Evolutionary conservation across 2,797 vertebrate species (phyloP), one percentile per base, ranked within the genome.

Genomic region (Anisognathus igniventris): DNA sequence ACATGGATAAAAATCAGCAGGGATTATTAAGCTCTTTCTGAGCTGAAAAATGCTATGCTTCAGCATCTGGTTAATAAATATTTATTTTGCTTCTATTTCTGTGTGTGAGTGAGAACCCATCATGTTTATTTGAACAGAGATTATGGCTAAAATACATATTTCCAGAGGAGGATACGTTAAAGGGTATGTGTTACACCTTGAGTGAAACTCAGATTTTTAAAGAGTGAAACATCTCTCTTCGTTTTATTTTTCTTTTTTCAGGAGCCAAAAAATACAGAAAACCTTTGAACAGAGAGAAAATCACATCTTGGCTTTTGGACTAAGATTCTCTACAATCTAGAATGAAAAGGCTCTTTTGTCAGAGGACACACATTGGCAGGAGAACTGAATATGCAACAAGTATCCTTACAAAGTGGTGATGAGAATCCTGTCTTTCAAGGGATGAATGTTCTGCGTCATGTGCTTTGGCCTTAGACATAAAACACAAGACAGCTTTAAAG

Each of bases 81-180:
- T 90, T 88, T 93, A 91, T 94, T 93, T 96, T 93, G 31, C 28
- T 95, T 94, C 62, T 78, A 95, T 92, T 95, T 81, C 66, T 84
- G 33, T 66, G 6, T 73, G 51, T 54, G 53, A 75, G 7, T 35
- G 21, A 91, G 58, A 77, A 10, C 17, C 21, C 22, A 64, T 68
- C 54, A 72, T 73, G 61, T 88, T 92, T 93, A 51, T 92, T 54
- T 95, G 64, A 95, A 62, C 35, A 81, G 85, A 90, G 28, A 64
- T 75, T 90, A 76, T 56, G 54, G 19, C 66, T 88, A 77, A 86
- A 87, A 91, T 37, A 77, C 18, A 75, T 11, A 74, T 77, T 96
- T 95, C 47, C 73, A 88, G 23, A 71, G 54, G 7, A 80, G 39
- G 12, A 64, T 83, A 75, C 54, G 14, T 68, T 77, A 62, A 92